Evolutionary conservation across 2,113 vertebrate species (phyloP).

Genomic region (Rousettus leschenaultii): DNA sequence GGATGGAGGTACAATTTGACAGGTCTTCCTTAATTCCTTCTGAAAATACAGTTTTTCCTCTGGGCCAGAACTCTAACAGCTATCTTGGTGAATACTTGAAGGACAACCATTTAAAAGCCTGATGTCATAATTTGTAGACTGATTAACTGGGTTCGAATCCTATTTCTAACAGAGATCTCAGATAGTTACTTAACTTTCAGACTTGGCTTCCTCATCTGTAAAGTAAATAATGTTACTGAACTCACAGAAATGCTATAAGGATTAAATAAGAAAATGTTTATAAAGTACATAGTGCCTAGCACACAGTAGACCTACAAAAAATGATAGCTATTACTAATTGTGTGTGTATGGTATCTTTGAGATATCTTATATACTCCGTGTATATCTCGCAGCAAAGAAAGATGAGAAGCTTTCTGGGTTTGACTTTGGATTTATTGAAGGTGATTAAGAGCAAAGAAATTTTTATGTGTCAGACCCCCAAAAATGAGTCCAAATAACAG

Average conservation of each 20-base stretch:
- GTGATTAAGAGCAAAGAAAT: not conserved
- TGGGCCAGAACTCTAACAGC: not conserved
- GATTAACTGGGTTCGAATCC: not conserved
- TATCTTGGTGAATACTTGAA: not conserved
- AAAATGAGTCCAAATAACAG: not conserved
- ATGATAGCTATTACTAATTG: not conserved
- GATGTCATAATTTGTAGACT: not conserved
- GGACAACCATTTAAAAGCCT: not conserved
- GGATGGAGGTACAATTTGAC: not conserved
- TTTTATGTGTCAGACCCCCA: not conserved
- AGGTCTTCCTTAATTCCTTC: not conserved
- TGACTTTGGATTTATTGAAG: slow-evolving; percentile 1
- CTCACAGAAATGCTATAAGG: not conserved
- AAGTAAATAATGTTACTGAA: not conserved
- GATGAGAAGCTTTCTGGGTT: not conserved
- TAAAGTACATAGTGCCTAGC: not conserved
- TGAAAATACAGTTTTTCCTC: not conserved
- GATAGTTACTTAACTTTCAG: not conserved
- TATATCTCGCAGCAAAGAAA: not conserved
- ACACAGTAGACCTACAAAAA: not conserved
- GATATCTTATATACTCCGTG: not conserved
- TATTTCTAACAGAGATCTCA: not conserved
- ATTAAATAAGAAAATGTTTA: not conserved
- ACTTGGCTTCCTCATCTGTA: not conserved
- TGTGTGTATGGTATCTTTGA: not conserved